Evolutionary conservation across 2,888 invertebrate species (phyloP).

Genomic region (Caenorhabditis angaria): DNA sequence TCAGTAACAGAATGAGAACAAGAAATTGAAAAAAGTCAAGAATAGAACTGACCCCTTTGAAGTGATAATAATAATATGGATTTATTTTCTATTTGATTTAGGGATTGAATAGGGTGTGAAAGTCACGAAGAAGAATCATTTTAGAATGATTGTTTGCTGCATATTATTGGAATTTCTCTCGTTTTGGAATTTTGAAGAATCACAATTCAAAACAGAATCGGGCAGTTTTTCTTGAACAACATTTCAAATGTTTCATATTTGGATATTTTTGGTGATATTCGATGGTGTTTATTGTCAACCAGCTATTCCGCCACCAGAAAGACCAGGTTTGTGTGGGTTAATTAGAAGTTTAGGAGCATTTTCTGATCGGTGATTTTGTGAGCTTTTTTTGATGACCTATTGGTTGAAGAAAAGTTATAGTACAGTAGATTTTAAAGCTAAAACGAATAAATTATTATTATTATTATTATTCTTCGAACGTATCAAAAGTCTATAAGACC

Average conservation of each 20-base stretch:
- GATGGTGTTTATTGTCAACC: slow-evolving; percentile 31
- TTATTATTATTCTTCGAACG: too few relatives aligned
- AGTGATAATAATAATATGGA: background rate
- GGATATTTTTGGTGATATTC: background rate
- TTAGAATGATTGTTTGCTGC: background rate
- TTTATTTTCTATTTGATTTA: background rate
- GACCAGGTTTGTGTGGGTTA: slow-evolving; percentile 55
- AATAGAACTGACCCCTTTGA: slow-evolving; percentile 2
- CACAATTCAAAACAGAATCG: too few relatives aligned
- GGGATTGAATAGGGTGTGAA: background rate
- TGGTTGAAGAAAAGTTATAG: too few relatives aligned
- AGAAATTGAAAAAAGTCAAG: background rate
- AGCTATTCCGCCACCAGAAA: slow-evolving; percentile 51
- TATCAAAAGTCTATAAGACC: too few relatives aligned
- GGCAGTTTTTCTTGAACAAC: background rate
- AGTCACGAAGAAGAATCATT: background rate
- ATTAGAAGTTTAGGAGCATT: too few relatives aligned
- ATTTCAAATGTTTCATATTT: slow-evolving; percentile 10
- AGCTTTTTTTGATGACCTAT: too few relatives aligned
- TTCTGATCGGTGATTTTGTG: too few relatives aligned
- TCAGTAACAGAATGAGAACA: background rate
- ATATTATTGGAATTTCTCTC: background rate
- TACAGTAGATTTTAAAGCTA: too few relatives aligned
- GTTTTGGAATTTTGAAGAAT: too few relatives aligned
- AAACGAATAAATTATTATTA: too few relatives aligned